These are phyloP conservation scores for Coregonus clupeaformis DNA, from an alignment of 2,113 vertebrate genomes.

Conservation along the genomic window DNA sequence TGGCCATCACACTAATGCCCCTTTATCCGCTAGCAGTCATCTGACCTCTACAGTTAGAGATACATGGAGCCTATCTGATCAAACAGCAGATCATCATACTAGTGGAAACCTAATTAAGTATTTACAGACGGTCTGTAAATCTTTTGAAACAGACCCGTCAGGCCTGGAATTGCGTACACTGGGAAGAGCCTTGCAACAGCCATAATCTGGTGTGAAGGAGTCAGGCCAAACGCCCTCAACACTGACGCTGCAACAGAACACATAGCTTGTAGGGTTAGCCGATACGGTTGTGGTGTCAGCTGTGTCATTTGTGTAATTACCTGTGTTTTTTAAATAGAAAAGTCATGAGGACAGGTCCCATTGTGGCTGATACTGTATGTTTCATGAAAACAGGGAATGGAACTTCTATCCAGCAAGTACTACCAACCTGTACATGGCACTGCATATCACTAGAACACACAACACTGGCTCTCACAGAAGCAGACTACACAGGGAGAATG, in stretches of 20 bases:
- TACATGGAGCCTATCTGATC: constrained; percentile 24
- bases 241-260: neutral
- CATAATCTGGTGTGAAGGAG: neutral
- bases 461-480: constrained; percentile 4
- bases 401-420: neutral
- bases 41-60: constrained; percentile 31
- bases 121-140: neutral
- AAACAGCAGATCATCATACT: constrained; percentile 32
- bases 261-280: neutral
- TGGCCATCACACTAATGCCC: constrained; percentile 41
- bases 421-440: neutral
- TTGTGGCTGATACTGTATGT: neutral
- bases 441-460: constrained; percentile 28
- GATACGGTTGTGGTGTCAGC: constrained; percentile 28
- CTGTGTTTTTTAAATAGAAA: neutral
- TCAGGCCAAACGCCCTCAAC: constrained; percentile 21
- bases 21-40: constrained; percentile 43
- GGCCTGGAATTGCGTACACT: neutral
- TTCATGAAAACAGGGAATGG: neutral
- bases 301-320: neutral
- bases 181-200: too few species aligned
- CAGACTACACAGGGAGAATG: constrained; percentile 15
- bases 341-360: neutral
- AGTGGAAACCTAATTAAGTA: constrained; percentile 6
- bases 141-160: constrained; percentile 4